phyloP scores from a whole-genome alignment of 2,797 vertebrate species.

The Sternarchorhynchus goeldii region DNA sequence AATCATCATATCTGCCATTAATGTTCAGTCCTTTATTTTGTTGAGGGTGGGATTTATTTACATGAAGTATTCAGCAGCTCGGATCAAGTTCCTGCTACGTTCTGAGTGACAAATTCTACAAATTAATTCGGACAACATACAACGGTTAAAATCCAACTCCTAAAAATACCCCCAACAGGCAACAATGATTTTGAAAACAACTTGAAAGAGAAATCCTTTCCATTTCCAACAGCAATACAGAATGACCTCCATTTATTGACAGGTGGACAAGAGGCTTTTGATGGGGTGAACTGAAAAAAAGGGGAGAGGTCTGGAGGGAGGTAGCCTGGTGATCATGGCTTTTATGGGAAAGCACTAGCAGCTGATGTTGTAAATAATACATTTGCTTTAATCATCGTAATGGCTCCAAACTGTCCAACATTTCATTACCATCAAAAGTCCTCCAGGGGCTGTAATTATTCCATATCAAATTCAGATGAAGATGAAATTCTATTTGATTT shows the following conservation, averaged over 20 bases:
- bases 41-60: slow-evolving; percentile 26
- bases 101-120: slow-evolving; percentile 32
- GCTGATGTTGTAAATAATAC: slow-evolving; percentile 77
- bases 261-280: slow-evolving; percentile 45
- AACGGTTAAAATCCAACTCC: slow-evolving; percentile 15
- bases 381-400: slow-evolving; percentile 76
- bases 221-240: slow-evolving; percentile 37
- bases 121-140: slow-evolving; percentile 40
- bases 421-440: slow-evolving; percentile 70
- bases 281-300: slow-evolving; percentile 39
- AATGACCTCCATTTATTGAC: slow-evolving; percentile 47
- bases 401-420: slow-evolving; percentile 73
- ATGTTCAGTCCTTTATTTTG: slow-evolving; percentile 39
- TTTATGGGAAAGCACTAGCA: slow-evolving; percentile 63
- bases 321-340: slow-evolving; percentile 54
- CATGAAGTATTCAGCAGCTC: slow-evolving; percentile 29
- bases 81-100: slow-evolving; percentile 8
- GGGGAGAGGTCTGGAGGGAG: slow-evolving; percentile 55
- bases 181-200: slow-evolving; percentile 35
- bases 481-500: slow-evolving; percentile 66
- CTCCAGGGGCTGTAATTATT: slow-evolving; percentile 69
- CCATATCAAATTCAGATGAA: slow-evolving; percentile 65
- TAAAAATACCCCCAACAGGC: slow-evolving; percentile 34
- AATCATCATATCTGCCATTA: slow-evolving; percentile 20
- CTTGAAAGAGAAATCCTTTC: slow-evolving; percentile 37